These are phyloP conservation scores for Istiophorus platypterus DNA, from an alignment of 2,113 vertebrate genomes.

Conservation along the genomic window DNA sequence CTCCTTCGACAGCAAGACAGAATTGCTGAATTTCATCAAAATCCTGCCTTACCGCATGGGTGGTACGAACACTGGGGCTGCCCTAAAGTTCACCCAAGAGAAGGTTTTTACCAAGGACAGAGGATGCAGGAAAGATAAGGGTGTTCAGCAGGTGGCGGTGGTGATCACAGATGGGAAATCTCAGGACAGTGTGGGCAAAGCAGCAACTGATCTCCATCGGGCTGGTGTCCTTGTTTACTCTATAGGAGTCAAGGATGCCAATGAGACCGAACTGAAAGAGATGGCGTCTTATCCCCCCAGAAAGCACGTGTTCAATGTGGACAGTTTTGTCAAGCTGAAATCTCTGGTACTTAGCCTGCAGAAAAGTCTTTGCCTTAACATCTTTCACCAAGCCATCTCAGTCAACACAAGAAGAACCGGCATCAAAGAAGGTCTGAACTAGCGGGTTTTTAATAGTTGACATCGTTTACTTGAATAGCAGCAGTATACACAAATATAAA, in stretches of 20 bases:
- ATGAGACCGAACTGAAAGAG: conserved; percentile 67
- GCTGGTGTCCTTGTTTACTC: conserved; percentile 82
- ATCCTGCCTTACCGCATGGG: conserved; percentile 84
- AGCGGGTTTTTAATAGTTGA: neutral
- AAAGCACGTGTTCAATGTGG: conserved; percentile 77
- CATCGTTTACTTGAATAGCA: neutral
- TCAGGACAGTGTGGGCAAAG: conserved; percentile 76
- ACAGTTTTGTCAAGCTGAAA: conserved; percentile 82
- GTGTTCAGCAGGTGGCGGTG: conserved; percentile 86
- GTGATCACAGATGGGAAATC: conserved; percentile 86
- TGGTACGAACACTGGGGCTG: conserved; percentile 77
- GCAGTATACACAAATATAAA: neutral
- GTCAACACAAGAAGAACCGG: neutral
- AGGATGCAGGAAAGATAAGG: conserved; percentile 80
- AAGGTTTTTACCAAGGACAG: conserved; percentile 72
- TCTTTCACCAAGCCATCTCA: conserved; percentile 42
- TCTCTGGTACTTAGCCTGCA: conserved; percentile 77
- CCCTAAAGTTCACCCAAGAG: conserved; percentile 81
- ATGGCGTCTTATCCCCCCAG: conserved; percentile 85
- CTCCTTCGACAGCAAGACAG: conserved; percentile 74
- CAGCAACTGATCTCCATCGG: conserved; percentile 79
- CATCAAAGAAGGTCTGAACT: conserved; percentile 83
- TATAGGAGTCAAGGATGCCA: conserved; percentile 80
- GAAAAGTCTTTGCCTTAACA: conserved; percentile 83
- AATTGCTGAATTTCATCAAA: conserved; percentile 84